Evolutionary conservation across 2,888 invertebrate genomes (phyloP).

Genomic region (Thera obeliscata): DNA sequence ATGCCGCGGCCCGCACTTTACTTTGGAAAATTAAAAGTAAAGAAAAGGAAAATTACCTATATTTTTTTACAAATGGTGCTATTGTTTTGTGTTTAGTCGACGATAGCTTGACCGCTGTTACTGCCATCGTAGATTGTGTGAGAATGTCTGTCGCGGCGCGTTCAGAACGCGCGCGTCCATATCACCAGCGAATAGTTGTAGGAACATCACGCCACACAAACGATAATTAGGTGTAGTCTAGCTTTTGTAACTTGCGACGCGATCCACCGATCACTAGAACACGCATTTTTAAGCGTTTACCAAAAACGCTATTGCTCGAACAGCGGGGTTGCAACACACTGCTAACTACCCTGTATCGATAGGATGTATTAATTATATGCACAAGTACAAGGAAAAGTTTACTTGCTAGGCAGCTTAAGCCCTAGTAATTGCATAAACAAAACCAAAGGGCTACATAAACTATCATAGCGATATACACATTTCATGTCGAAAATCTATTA

Average conservation of each 20-base stretch:
- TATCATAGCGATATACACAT: too few relatives aligned
- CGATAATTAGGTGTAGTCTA: conserved; percentile 66
- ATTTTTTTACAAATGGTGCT: conserved; percentile 84
- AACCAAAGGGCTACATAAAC: too few relatives aligned
- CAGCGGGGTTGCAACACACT: not conserved
- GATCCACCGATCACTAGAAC: conserved; percentile 28
- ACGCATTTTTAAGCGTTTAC: not conserved
- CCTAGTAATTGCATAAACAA: too few relatives aligned
- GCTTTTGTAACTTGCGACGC: conserved; percentile 72
- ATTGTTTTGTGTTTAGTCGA: conserved; percentile 80
- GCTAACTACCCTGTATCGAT: too few relatives aligned
- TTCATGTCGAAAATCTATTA: too few relatives aligned
- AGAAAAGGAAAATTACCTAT: conserved; percentile 57
- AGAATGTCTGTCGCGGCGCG: conserved; percentile 48
- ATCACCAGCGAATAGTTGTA: conserved; percentile 56
- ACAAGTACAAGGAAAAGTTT: too few relatives aligned
- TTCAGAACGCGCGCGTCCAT: conserved; percentile 55
- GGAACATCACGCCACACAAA: conserved; percentile 48
- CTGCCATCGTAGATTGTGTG: conserved; percentile 64
- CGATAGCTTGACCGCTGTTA: conserved; percentile 73
- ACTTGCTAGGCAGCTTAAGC: too few relatives aligned
- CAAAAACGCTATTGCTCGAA: not conserved
- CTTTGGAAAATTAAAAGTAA: conserved; percentile 55
- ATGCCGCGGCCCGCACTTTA: conserved; percentile 40
- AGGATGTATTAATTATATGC: too few relatives aligned